Conservation (phyloP, 2,888 invertebrate genomes). For the Lumbricus terrestris region DNA sequence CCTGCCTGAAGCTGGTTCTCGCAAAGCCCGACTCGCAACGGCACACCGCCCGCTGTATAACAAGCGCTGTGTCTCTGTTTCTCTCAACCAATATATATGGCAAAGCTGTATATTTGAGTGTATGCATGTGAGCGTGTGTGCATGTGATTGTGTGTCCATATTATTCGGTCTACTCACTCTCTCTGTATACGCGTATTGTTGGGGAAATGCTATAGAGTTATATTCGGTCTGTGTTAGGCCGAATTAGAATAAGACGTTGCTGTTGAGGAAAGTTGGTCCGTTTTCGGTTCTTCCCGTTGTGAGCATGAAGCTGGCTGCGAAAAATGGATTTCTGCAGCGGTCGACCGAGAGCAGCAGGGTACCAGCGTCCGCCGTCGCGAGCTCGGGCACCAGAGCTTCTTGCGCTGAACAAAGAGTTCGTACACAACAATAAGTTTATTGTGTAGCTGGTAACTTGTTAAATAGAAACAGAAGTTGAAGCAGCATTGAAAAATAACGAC, state of each 20-base stretch:
- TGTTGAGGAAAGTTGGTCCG: background rate
- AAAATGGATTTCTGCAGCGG: background rate
- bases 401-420: background rate
- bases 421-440: background rate
- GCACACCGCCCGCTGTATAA: slow-evolving; percentile 17
- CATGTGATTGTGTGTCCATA: slow-evolving; percentile 11
- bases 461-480: background rate
- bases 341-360: background rate
- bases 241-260: background rate
- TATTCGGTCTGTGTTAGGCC: slow-evolving; percentile 4
- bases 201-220: slow-evolving; percentile 9
- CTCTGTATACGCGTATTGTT: background rate
- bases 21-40: slow-evolving; percentile 5
- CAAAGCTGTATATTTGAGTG: background rate
- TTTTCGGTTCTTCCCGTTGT: background rate
- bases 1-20: background rate
- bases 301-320: slow-evolving; percentile 10
- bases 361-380: slow-evolving; percentile 3
- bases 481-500: background rate
- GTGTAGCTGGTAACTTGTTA: background rate
- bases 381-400: background rate
- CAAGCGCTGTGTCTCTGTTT: slow-evolving; percentile 18
- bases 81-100: background rate
- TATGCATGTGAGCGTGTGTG: slow-evolving; percentile 6
- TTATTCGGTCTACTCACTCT: background rate